Percentiles rank a stretch among this genome's conserved stretches.
These are phyloP conservation scores for Xestia sexstrigata DNA, from an alignment of 2,888 invertebrate genomes.

Conservation along the genomic window DNA sequence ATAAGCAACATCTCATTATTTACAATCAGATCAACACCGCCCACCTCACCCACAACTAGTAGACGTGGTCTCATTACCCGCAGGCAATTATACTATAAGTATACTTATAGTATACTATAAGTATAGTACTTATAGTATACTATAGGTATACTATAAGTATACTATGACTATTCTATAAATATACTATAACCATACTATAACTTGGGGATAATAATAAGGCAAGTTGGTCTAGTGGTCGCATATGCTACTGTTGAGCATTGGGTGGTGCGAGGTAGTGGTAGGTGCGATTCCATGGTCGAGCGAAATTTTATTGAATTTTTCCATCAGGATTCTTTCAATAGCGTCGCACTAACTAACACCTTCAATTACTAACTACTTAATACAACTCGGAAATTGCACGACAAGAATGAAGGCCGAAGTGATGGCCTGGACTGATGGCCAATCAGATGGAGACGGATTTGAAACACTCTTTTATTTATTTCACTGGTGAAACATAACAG, in stretches of 20 bases:
- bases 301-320: background rate
- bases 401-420: background rate
- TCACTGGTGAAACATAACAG: background rate
- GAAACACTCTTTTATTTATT: background rate
- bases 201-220: background rate
- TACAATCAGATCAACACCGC: background rate
- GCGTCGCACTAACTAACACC: background rate
- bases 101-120: no score
- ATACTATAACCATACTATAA: no score
- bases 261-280: no score
- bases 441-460: background rate
- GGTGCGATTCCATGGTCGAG: background rate
- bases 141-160: no score
- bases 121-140: no score
- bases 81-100: background rate
- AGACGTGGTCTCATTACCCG: background rate
- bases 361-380: slow-evolving; percentile 3
- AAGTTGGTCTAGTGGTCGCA: background rate
- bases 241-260: background rate
- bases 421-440: background rate
- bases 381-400: background rate
- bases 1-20: background rate
- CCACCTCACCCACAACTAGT: background rate
- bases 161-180: no score
- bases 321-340: background rate